Percentiles rank a stretch among this genome's conserved stretches.
These are phyloP conservation scores for Megaustenia siamemsis DNA, from an alignment of 2,888 invertebrate genomes.

Conservation along the genomic window DNA sequence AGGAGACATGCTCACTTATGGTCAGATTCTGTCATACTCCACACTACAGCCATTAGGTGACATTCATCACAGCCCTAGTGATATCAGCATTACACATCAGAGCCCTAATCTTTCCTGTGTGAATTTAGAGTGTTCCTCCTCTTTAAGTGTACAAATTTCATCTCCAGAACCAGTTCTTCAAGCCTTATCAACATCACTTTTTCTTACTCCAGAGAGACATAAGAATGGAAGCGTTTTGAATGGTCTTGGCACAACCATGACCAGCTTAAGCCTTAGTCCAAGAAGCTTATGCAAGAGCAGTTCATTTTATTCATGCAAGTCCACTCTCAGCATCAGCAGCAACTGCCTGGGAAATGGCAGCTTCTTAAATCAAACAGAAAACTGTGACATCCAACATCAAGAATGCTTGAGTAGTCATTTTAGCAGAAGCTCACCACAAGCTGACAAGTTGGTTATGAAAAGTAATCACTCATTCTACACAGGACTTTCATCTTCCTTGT, in stretches of 20 bases:
- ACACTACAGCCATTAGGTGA: slow-evolving; percentile 30
- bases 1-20: not conserved
- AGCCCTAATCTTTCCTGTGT: not conserved
- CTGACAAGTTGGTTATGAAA: not conserved
- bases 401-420: slow-evolving; percentile 2
- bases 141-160: not conserved
- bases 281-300: slow-evolving; percentile 37
- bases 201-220: slow-evolving; percentile 26
- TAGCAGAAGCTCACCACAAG: not conserved
- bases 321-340: slow-evolving; percentile 24
- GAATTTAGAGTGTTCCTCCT: not conserved
- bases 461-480: not conserved
- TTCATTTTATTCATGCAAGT: slow-evolving; percentile 46
- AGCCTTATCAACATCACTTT: not conserved
- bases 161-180: slow-evolving; percentile 17
- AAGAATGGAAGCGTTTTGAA: not conserved
- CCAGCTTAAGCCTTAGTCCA: slow-evolving; percentile 29
- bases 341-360: slow-evolving; percentile 11
- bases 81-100: slow-evolving; percentile 22
- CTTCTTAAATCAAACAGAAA: not conserved
- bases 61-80: slow-evolving; percentile 7
- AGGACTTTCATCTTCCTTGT: not conserved
- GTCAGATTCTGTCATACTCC: slow-evolving; percentile 29
- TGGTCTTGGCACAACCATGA: not conserved
- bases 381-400: not conserved